Evolutionary conservation across 2,797 vertebrate genomes (phyloP).

Genomic region (Carcharodon carcharias): DNA sequence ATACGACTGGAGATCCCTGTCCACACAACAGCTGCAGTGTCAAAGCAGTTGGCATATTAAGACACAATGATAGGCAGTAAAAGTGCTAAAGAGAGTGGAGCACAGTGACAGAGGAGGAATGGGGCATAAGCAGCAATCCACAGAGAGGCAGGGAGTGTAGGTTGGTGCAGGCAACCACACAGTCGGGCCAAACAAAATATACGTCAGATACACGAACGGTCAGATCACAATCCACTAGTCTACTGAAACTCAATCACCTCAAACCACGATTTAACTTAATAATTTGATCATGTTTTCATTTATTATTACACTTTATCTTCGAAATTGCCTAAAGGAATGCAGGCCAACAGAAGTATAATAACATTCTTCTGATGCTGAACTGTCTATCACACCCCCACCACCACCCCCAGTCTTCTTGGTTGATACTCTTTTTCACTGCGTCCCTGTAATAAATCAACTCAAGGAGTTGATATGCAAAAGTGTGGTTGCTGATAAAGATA

Average conservation of each 20-base stretch:
- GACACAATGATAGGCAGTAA: neutral
- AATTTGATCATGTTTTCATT: neutral
- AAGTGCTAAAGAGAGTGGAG: neutral
- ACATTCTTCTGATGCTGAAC: neutral
- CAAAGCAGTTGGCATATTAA: neutral
- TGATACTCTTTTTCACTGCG: neutral
- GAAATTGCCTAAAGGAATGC: neutral
- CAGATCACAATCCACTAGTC: too few species aligned
- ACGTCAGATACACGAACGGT: neutral
- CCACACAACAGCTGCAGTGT: neutral
- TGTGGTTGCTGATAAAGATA: neutral
- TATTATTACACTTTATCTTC: neutral
- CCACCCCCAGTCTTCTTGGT: neutral
- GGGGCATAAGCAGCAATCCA: neutral
- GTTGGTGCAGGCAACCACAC: neutral
- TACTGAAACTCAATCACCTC: neutral
- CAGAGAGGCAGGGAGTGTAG: neutral
- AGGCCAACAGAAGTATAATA: neutral
- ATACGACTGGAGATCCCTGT: neutral
- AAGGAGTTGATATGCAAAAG: neutral
- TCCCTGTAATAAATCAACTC: neutral
- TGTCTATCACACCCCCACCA: neutral
- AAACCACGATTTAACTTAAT: neutral
- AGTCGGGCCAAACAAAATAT: neutral
- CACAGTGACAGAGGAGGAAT: neutral